Percentiles rank a stretch among this genome's conserved stretches.
Conservation (phyloP, 2,888 invertebrate genomes). For the Atethmia centrago region DNA sequence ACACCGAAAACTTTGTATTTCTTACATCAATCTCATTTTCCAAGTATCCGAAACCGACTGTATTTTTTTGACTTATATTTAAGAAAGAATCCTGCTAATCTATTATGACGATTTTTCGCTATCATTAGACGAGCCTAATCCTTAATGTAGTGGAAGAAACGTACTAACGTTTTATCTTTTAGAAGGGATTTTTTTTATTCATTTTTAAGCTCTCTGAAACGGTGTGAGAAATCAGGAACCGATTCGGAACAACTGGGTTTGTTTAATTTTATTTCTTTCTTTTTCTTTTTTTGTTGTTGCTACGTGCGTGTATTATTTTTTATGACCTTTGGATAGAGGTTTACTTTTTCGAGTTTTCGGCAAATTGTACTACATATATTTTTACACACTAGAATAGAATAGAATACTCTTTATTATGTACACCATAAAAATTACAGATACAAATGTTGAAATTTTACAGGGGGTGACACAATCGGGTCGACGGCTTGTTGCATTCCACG, state of each 20-base stretch:
- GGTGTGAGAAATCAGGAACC: constrained; percentile 46
- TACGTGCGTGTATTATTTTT: background rate
- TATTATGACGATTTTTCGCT: constrained; percentile 55
- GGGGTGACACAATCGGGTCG: no score
- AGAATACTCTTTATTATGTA: no score
- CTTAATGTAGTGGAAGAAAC: constrained; percentile 64
- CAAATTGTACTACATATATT: no score
- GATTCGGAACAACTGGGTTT: constrained; percentile 43
- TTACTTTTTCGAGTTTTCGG: background rate
- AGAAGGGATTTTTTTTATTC: constrained; percentile 62
- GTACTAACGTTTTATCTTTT: constrained; percentile 59
- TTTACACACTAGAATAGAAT: no score
- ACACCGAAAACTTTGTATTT: background rate
- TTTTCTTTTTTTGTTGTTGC: constrained; percentile 13
- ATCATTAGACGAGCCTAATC: constrained; percentile 57
- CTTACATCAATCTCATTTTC: constrained; percentile 10
- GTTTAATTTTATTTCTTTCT: constrained; percentile 8
- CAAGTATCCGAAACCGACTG: background rate
- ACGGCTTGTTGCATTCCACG: no score
- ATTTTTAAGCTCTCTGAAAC: constrained; percentile 60
- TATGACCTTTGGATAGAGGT: background rate
- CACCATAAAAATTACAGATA: no score
- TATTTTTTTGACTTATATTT: constrained; percentile 40
- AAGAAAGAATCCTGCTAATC: constrained; percentile 51
- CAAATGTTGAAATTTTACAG: no score